Evolutionary conservation across 2,797 vertebrate species (phyloP), one percentile per base, ranked within the genome.

Genomic region (Pygocentrus nattereri): DNA sequence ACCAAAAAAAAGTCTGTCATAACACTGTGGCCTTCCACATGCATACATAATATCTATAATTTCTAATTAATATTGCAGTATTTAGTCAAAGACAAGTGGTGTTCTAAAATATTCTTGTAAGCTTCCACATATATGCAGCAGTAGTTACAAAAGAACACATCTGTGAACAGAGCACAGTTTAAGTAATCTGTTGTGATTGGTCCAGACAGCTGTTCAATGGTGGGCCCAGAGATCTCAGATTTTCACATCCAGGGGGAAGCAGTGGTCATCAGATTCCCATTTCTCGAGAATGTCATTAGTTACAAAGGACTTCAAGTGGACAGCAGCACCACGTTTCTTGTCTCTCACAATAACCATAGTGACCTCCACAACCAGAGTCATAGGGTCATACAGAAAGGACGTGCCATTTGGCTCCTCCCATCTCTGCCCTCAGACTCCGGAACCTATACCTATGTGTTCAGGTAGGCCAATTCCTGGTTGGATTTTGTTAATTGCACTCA

Each of bases 371-470:
- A 31, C 18, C 30, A 83, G 67, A 84, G 84, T 64, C 78, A 91
- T 74, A 89, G 88, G 72, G 21, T 92, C 70, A 87, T 90, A 87
- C 83, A 86, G 64, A 84, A 84, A 25, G 82, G 87, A 5, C 83
- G 89, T 0, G 68, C 88, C 12, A 85, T 99, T 70, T 97, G 96
- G 97, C 90, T 99, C 82, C 91, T 98, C 73, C 97, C 97, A 7
- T 94, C 91, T 38, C 82, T 56, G 77, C 49, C 80, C 11, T 92
- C 90, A 0, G 97, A 99, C 88, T 95, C 96, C 0, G 97, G 96
- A 54, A 84, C 92, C 16, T 98, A 98, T 54, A 84, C 89, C 82
- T 98, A 97, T 87, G 94, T 92, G 0, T 86, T 92, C 90, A 97
- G 97, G 97, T 87, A 25, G 61, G 80, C 18, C 13, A 19, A 16